Conservation (phyloP, 2,113 vertebrate species). For the Illadopsis cleaveri region DNA sequence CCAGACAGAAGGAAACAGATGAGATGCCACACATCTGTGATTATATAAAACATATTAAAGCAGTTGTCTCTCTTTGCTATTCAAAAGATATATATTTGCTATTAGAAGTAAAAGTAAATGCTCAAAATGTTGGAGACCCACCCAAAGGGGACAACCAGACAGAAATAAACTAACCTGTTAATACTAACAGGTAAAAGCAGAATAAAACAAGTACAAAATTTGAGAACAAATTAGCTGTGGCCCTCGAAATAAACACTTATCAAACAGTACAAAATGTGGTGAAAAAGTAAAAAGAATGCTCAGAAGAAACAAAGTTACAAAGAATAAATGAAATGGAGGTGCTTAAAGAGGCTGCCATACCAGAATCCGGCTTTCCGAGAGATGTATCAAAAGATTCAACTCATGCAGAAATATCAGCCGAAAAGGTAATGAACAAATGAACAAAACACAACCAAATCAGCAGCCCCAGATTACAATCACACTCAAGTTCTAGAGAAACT, state of each 20-base stretch:
- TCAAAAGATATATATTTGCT: not conserved
- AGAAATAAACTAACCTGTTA: not conserved
- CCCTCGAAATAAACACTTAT: not conserved
- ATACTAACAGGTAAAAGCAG: not conserved
- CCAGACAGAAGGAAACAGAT: constrained; percentile 38
- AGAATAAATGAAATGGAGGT: not conserved
- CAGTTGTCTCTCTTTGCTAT: not conserved
- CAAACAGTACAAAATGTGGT: not conserved
- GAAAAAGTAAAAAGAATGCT: not conserved
- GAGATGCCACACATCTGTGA: not conserved
- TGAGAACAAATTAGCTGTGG: not conserved
- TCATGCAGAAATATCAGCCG: not conserved
- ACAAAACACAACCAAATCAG: not conserved
- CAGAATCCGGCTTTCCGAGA: not conserved
- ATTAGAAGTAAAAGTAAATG: not conserved
- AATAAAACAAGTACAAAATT: not conserved
- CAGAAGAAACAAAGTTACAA: not conserved
- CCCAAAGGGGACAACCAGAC: not conserved
- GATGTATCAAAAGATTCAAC: not conserved
- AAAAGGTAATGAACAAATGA: not conserved
- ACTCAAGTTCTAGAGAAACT: not conserved
- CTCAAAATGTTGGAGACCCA: not conserved
- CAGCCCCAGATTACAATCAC: not conserved
- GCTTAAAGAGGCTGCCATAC: not conserved
- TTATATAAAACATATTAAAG: not conserved